Conservation (phyloP, 2,113 vertebrate species). For the Serilophus lunatus region DNA sequence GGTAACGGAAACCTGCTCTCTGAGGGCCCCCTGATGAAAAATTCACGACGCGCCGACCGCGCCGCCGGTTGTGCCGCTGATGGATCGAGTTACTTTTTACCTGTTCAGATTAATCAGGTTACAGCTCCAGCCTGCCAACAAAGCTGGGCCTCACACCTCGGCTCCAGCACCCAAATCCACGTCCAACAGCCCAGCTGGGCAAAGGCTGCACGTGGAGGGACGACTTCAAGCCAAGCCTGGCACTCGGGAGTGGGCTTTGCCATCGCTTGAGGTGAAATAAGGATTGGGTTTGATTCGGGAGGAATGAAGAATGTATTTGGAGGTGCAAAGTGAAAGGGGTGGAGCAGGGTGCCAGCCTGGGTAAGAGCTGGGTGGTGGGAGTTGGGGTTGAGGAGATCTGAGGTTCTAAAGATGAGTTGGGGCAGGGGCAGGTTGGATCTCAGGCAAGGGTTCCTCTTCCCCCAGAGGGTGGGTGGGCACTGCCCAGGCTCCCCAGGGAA, state of each 20-base stretch:
- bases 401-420: background rate
- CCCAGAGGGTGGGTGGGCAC: background rate
- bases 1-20: constrained; percentile 45
- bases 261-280: background rate
- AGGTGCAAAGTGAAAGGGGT: rapidly evolving
- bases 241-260: background rate
- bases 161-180: background rate
- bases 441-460: background rate
- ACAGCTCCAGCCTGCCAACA: constrained; percentile 28
- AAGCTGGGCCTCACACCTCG: constrained; percentile 37
- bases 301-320: no score
- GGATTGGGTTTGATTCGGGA: background rate
- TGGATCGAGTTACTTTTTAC: constrained; percentile 3
- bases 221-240: background rate
- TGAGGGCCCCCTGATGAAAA: constrained; percentile 47
- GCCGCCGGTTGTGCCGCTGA: background rate
- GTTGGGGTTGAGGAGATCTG: background rate
- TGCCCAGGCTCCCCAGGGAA: background rate
- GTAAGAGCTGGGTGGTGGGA: background rate
- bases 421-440: background rate
- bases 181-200: background rate
- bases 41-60: background rate
- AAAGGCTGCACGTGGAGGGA: background rate
- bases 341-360: background rate
- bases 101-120: constrained; percentile 52